phyloP scores from a whole-genome alignment of 1,140 invertebrate species.

The Archivesica marissinica region DNA sequence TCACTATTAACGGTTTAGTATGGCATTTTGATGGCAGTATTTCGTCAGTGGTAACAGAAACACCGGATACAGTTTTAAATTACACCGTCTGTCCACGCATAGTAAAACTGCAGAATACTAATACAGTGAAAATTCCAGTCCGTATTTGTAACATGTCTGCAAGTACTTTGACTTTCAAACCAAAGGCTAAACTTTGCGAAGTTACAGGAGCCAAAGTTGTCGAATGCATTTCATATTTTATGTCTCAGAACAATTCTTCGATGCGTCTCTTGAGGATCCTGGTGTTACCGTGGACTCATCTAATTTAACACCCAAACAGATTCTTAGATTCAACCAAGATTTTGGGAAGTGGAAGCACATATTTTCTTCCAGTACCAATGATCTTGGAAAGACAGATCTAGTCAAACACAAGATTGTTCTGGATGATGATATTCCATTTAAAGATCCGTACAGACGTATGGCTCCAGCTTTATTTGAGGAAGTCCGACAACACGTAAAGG shows the following conservation, averaged over 20 bases:
- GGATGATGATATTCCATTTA: slow-evolving; percentile 40
- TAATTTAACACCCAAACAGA: slow-evolving; percentile 4
- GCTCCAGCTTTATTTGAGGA: slow-evolving; percentile 56
- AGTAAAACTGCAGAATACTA: neutral
- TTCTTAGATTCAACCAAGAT: neutral
- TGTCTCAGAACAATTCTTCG: neutral
- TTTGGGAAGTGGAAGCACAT: slow-evolving; percentile 13
- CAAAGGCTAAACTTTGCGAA: neutral
- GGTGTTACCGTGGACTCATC: neutral
- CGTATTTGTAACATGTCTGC: slow-evolving; percentile 10
- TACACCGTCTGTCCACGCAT: slow-evolving; percentile 32
- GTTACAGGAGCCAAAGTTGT: neutral
- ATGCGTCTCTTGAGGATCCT: neutral
- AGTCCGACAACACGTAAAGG: slow-evolving; percentile 51
- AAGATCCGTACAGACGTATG: slow-evolving; percentile 31
- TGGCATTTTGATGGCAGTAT: slow-evolving; percentile 1
- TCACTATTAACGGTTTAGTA: neutral
- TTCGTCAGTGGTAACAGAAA: slow-evolving; percentile 16
- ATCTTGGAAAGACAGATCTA: neutral
- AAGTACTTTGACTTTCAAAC: slow-evolving; percentile 4
- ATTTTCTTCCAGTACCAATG: neutral
- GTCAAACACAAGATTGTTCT: slow-evolving; percentile 40
- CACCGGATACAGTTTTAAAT: neutral
- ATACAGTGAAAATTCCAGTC: slow-evolving; percentile 8
- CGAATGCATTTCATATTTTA: neutral